Evolutionary conservation across 1,140 invertebrate species (phyloP), one percentile per base, ranked within the genome.

Genomic region (Lepeophtheirus salmonis): DNA sequence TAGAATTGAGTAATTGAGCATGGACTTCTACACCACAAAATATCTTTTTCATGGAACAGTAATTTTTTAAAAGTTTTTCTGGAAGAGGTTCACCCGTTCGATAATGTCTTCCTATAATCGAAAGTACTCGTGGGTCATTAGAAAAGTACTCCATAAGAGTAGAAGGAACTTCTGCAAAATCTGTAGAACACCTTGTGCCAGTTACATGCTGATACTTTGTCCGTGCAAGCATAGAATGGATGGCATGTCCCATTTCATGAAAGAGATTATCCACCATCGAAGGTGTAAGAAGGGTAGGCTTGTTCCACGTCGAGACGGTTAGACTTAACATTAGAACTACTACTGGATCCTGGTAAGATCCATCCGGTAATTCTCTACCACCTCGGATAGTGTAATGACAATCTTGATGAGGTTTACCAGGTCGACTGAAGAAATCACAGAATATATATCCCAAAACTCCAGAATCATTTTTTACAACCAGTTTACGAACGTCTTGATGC

Each of bases 141-240:
- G 89, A 85, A 77, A 98, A 98, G 72, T 89, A 94, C 75, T 99
- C 95, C 91, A 98, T 97, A 16, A 98, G 74, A 62, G 97, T 83
- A 52, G 90, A 96, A 21, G 95, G 95, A 24, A 98, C 87, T 78
- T 99, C 96, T 2, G 95, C 95, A 70, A 98, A 87, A 75, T 99
- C 95, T 3, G 94, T 96, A 30, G 84, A 82, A 70, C 92, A 97
- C 63, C 96, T 76, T 0, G 96, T 98, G 62, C 92, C 61, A 80
- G 78, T 0, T 94, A 95, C 64, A 74, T 80, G 78, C 64, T 79
- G 78, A 66, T 77, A 79, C 53, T 70, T 70, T 24, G 76, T 80
- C 62, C 89, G 77, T 4, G 85, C 95, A 56, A 99, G 71, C 90
- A 98, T 97, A 3, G 94, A 97, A 73, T 98, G 96, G 77, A 99